Percentiles rank a stretch among this genome's conserved stretches.
phyloP scores from a whole-genome alignment of 1,140 invertebrate genomes.

The Bursaphelenchus mucronatus region DNA sequence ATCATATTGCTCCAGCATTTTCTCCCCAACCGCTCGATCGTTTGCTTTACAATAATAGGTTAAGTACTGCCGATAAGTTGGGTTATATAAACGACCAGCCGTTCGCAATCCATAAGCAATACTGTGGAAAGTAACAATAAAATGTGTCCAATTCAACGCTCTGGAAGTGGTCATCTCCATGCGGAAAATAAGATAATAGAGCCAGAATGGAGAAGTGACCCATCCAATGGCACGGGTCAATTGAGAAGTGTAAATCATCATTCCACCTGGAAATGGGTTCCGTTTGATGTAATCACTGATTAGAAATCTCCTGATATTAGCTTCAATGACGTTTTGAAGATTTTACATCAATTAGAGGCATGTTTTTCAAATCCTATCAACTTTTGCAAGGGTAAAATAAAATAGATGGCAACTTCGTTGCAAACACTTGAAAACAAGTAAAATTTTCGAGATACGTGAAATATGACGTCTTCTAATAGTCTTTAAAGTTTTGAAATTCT shows the following conservation, averaged over 20 bases:
- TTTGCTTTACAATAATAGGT: neutral
- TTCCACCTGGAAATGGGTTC: neutral
- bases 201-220: neutral
- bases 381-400: too few relatives aligned
- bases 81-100: constrained; percentile 5
- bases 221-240: constrained; percentile 4
- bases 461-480: too few relatives aligned
- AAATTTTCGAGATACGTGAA: too few relatives aligned
- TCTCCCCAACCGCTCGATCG: neutral
- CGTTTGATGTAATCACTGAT: too few relatives aligned
- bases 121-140: constrained; percentile 8
- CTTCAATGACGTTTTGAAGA: too few relatives aligned
- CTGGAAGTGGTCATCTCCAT: neutral
- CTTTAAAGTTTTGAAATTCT: too few relatives aligned
- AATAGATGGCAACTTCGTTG: too few relatives aligned
- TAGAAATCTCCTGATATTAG: too few relatives aligned
- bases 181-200: neutral
- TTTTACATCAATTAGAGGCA: too few relatives aligned
- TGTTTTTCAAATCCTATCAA: too few relatives aligned
- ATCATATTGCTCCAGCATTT: constrained; percentile 5
- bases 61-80: constrained; percentile 4
- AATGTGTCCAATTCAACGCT: neutral
- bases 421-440: too few relatives aligned
- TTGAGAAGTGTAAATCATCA: constrained; percentile 14
- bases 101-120: constrained; percentile 7